Percentiles rank a stretch among this genome's conserved stretches.
Conservation (phyloP, 2,113 vertebrate species). For the Pelvicachromis taeniatus region DNA sequence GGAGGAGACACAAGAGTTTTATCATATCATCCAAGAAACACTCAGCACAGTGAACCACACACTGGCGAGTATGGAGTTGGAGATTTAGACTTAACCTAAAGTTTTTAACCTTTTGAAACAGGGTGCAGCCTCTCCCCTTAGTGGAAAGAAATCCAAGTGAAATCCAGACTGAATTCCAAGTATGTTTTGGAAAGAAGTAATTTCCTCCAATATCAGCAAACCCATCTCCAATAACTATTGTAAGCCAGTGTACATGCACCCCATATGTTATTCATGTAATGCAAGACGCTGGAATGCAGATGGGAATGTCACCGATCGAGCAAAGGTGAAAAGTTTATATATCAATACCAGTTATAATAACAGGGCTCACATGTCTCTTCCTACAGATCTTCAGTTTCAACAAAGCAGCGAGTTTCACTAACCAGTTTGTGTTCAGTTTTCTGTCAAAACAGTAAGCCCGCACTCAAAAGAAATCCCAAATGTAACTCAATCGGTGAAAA, state of each 20-base stretch:
- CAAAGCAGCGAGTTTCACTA: neutral
- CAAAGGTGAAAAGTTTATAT: conserved; percentile 2
- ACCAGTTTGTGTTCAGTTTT: neutral
- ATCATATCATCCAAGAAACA: neutral
- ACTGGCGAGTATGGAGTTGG: neutral
- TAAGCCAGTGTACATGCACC: neutral
- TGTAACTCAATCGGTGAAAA: neutral
- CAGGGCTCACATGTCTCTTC: neutral
- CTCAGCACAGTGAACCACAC: neutral
- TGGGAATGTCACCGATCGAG: neutral
- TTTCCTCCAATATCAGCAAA: conserved; percentile 43
- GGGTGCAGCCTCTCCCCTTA: neutral
- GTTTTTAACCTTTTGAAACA: neutral
- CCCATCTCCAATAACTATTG: conserved; percentile 1
- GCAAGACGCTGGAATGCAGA: conserved; percentile 24
- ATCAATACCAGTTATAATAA: conserved; percentile 21
- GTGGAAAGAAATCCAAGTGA: neutral
- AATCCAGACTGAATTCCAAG: neutral
- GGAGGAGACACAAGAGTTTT: neutral
- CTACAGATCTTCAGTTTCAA: neutral
- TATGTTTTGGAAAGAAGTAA: conserved; percentile 13
- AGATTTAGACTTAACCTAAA: neutral
- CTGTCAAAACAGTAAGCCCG: neutral
- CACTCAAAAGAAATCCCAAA: neutral
- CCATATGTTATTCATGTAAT: conserved; percentile 14